Percentiles rank a stretch among this genome's conserved stretches.
phyloP scores from a whole-genome alignment of 2,113 vertebrate species.

The Phalacrocorax carbo region DNA sequence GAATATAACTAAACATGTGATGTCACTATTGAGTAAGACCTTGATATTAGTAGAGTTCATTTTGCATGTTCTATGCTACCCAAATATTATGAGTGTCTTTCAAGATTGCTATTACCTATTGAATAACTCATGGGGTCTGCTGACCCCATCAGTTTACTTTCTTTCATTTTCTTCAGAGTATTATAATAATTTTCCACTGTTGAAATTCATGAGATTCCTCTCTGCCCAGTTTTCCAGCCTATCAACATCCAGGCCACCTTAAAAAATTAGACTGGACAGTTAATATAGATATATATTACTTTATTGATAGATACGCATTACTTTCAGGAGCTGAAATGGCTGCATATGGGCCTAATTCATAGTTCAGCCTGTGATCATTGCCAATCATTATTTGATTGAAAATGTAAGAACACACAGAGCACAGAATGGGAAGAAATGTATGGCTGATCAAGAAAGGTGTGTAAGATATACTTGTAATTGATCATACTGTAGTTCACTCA shows the following conservation, averaged over 20 bases:
- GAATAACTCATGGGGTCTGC: not conserved
- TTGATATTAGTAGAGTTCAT: not conserved
- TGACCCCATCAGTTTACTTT: not conserved
- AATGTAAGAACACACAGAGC: not conserved
- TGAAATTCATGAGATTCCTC: not conserved
- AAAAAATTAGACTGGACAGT: not conserved
- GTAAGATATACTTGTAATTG: conserved; percentile 11
- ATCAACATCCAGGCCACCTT: not conserved
- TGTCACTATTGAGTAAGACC: not conserved
- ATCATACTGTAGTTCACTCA: conserved; percentile 1
- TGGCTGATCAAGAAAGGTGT: not conserved
- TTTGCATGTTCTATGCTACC: not conserved
- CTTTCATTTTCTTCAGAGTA: not conserved
- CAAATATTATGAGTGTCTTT: not conserved
- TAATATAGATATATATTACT: not conserved
- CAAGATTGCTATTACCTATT: not conserved
- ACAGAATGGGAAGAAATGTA: not conserved
- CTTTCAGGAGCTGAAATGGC: not conserved
- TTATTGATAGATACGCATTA: not conserved
- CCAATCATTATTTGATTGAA: not conserved
- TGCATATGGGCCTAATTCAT: not conserved
- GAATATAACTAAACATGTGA: not conserved
- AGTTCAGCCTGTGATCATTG: not conserved
- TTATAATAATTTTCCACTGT: not conserved
- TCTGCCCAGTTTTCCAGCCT: not conserved